Base-by-base conservation (phyloP, 2,113 vertebrate species). In the Stercorarius parasiticus region DNA sequence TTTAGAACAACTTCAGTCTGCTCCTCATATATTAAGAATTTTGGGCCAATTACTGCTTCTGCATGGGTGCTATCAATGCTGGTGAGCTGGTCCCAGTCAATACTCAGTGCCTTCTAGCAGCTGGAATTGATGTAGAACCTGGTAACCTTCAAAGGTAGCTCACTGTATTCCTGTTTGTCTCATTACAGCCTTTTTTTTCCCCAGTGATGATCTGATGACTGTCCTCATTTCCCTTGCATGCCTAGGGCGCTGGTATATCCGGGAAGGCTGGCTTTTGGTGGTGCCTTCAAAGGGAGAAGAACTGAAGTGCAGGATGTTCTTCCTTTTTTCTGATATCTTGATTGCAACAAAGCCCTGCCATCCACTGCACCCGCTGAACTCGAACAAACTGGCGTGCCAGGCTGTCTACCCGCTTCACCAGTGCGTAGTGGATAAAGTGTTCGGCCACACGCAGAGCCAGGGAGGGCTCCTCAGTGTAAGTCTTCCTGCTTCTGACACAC, bases 391-490 rank as follows among this genome's bases (percentile, higher is more conserved):
- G 81, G 80, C 42, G 1, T 99, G 99, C 88, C 98, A 96, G 89
- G 98, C 97, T 5, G 94, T 98, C 49, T 99, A 98, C 92, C 99
- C 98, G 0, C 98, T 99, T 95, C 97, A 97, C 49, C 98, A 99
- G 73, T 99, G 99, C 73, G n/a, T 80, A 0, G 98, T 99, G 77
- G 98, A 98, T 65, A 99, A 99, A 97, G 99, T 99, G 91, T 99
- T 99, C 1, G 99, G 99, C 36, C 99, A 99, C 96, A 99, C 99
- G 0, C 97, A 91, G 93, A 98, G 99, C 95, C 97, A 98, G 36
- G 99, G 99, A 70, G 99, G 99, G 43, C 98, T 99, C 40, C 99
- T 99, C 96, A 99, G 99, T 9, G 99, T 99, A 97, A 99, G 99
- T 98, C 19, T 76, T 56, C 40, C 29, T 7, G 8, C 13, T 42